Percentiles rank a stretch among this genome's conserved stretches.
Conservation (phyloP, 2,113 vertebrate species). For the Gallinago undulata region DNA sequence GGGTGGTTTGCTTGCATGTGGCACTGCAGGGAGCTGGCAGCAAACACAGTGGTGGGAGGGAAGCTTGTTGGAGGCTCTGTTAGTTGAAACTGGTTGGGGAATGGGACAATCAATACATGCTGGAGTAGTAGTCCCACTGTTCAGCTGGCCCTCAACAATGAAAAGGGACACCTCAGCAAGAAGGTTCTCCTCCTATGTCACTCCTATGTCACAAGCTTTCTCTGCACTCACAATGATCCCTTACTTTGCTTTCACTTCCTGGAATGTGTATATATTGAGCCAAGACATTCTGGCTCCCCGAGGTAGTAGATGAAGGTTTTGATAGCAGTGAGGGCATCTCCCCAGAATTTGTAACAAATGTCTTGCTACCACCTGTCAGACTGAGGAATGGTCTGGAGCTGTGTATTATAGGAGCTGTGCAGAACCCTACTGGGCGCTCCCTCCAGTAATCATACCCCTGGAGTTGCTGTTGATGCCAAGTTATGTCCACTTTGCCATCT, state of each 20-base stretch:
- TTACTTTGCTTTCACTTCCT: neutral
- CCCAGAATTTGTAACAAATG: neutral
- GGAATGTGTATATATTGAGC: neutral
- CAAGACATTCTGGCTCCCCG: neutral
- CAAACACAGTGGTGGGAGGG: neutral
- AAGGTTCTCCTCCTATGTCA: neutral
- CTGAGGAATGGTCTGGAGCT: neutral
- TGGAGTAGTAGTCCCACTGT: neutral
- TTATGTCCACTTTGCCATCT: neutral
- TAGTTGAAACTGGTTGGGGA: neutral
- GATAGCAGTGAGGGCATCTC: neutral
- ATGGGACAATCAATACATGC: neutral
- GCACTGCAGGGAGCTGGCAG: slow-evolving; percentile 17
- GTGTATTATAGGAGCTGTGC: neutral
- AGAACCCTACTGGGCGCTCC: neutral
- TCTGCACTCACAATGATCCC: neutral
- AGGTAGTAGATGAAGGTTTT: neutral
- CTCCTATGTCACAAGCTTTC: neutral
- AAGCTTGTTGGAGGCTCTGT: neutral
- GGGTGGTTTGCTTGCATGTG: slow-evolving; percentile 7
- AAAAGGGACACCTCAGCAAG: neutral
- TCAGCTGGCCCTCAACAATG: neutral
- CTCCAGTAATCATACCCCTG: neutral
- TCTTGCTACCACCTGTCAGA: neutral
- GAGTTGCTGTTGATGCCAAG: neutral